phyloP scores from a whole-genome alignment of 2,113 vertebrate genomes.

The Tricholaema leucomelas region DNA sequence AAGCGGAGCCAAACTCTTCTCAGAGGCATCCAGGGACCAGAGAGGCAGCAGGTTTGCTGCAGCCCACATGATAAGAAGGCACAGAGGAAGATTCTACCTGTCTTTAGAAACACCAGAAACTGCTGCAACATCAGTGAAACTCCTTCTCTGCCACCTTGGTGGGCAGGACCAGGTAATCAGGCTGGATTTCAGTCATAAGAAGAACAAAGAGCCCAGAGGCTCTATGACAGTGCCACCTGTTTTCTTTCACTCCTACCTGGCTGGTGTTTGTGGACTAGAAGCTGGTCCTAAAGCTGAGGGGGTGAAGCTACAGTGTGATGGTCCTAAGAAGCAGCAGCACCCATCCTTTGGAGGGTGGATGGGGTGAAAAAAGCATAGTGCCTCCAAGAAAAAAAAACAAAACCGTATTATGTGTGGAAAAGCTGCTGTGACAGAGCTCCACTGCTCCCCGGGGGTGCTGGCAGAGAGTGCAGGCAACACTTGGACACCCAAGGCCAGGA shows the following conservation, averaged over 20 bases:
- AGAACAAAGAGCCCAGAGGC: background rate
- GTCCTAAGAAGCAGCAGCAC: background rate
- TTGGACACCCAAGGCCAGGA: background rate
- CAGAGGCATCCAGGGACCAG: background rate
- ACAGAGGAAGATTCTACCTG: background rate
- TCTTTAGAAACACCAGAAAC: background rate
- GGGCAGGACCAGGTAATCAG: background rate
- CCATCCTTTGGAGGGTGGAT: rapidly evolving
- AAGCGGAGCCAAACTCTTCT: background rate
- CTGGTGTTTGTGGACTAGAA: background rate
- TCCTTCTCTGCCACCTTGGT: rapidly evolving
- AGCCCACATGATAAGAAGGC: background rate
- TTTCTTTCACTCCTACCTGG: background rate
- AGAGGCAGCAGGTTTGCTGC: background rate
- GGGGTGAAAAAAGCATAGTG: rapidly evolving
- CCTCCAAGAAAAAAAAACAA: background rate
- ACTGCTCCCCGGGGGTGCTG: background rate
- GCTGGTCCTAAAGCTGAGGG: background rate
- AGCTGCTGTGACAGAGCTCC: background rate
- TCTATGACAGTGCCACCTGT: rapidly evolving
- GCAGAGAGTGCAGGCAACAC: background rate
- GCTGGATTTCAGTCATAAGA: background rate
- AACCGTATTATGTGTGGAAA: background rate
- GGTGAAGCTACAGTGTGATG: background rate
- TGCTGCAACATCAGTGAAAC: background rate